A percentile compares a stretch with the other conserved stretches of the same genome.
These are phyloP conservation scores for Lepidonotus clava DNA, from an alignment of 2,888 invertebrate genomes.

Conservation along the genomic window DNA sequence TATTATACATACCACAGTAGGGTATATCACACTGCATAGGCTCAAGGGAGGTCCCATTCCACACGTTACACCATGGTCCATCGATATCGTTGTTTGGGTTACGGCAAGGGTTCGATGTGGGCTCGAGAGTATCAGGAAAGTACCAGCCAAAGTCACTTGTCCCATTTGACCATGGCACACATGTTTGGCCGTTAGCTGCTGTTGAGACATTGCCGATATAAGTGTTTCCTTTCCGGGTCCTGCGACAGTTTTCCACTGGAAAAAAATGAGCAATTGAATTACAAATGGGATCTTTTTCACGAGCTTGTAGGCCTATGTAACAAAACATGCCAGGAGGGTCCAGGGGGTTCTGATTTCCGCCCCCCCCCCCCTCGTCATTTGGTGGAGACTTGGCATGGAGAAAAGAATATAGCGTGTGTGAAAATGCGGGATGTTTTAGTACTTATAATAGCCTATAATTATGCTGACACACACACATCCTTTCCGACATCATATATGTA, in stretches of 20 bases:
- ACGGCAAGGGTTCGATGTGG: background rate
- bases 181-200: background rate
- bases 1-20: conserved; percentile 14
- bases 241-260: background rate
- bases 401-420: too few species aligned
- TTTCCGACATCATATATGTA: too few species aligned
- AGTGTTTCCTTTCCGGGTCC: background rate
- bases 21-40: conserved; percentile 10
- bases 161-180: conserved; percentile 3
- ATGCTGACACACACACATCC: too few species aligned
- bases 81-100: background rate
- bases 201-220: background rate
- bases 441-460: too few species aligned
- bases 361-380: too few species aligned
- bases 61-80: conserved; percentile 27
- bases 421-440: too few species aligned
- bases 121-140: background rate
- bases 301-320: too few species aligned
- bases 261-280: background rate
- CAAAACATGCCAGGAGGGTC: too few species aligned
- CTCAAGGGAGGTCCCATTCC: background rate
- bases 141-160: background rate
- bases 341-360: too few species aligned
- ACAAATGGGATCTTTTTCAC: too few species aligned
- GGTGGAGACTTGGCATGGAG: too few species aligned